Evolutionary conservation across 1,140 invertebrate species (phyloP), one percentile per base, ranked within the genome.

Genomic region (Dendroctonus ponderosae): DNA sequence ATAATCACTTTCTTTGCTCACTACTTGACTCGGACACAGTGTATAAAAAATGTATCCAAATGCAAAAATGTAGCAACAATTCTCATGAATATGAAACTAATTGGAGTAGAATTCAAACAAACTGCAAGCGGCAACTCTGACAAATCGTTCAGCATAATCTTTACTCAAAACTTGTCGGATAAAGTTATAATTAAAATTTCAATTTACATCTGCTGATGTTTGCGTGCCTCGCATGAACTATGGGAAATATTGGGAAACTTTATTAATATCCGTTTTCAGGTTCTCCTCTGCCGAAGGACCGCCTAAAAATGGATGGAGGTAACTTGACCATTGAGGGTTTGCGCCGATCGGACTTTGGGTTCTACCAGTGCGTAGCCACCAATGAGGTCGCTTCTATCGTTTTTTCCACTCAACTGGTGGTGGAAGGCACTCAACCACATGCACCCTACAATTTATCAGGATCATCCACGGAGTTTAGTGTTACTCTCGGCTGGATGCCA

Each of bases 381-480:
- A 98, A 98, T 80, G 94, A 97, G 82, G 72, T 97, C 64, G 94
- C 94, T 48, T 96, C 93, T 1, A 90, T 98, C 75, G 89, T 95
- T 41, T 87, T 91, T 5, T 85, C 89, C 49, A 96, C 95, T 12
- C 91, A 95, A 75, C 82, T 99, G 53, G 91, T 96, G 66, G 91
- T 98, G 60, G 94, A 97, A 82, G 94, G 93, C 59, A 97, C 95
- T 3, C 94, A 96, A 76, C 96, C 96, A 5, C 95, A 98, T 79
- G 94, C 95, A 40, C 96, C 96, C 0, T 94, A 94, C 82, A 97
- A 98, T 80, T 86, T 98, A 12, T 89, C 91, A 3, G 91, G 92
- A 2, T 88, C 87, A 54, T 89, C 94, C 40, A 90, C 90, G 0
- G 89, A 95, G 76, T 96, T 95, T 76, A 87, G 91, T 58, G 95